A percentile compares a stretch with the other conserved stretches of the same genome.
phyloP scores from a whole-genome alignment of 2,888 invertebrate genomes.

The Himalopsyche tibetana region DNA sequence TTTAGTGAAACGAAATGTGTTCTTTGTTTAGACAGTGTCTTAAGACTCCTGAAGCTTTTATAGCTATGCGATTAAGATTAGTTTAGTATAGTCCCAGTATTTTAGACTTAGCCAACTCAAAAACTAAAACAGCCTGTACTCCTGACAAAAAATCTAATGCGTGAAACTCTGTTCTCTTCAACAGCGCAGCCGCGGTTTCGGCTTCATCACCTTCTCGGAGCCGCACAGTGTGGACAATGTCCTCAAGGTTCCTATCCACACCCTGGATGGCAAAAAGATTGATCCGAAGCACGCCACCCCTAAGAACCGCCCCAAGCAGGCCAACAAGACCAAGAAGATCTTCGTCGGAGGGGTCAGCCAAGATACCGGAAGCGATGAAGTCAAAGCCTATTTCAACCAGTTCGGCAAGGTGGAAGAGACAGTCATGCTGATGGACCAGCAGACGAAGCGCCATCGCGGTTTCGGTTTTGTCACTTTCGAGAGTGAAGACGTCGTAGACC shows the following conservation, averaged over 20 bases:
- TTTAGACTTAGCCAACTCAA: too few species aligned
- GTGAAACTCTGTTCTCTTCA: conserved; percentile 68
- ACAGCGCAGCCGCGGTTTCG: conserved; percentile 95
- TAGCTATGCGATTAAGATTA: too few species aligned
- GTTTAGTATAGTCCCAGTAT: too few species aligned
- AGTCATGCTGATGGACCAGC: conserved; percentile 96
- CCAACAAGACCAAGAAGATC: conserved; percentile 93
- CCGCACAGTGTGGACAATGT: conserved; percentile 94
- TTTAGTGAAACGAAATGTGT: too few species aligned
- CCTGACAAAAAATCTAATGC: neutral
- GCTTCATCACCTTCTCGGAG: conserved; percentile 95
- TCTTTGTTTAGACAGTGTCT: too few species aligned
- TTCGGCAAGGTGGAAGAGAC: conserved; percentile 94
- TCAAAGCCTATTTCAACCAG: conserved; percentile 92
- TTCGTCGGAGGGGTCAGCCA: conserved; percentile 95
- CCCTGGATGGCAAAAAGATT: conserved; percentile 94
- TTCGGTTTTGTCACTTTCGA: conserved; percentile 96
- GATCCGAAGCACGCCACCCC: conserved; percentile 96
- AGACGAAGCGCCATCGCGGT: conserved; percentile 92
- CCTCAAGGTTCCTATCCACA: conserved; percentile 91
- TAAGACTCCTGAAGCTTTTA: too few species aligned
- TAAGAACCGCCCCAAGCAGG: conserved; percentile 89
- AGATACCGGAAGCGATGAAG: conserved; percentile 93
- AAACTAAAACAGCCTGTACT: neutral
- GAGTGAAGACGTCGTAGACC: conserved; percentile 92